These are phyloP conservation scores for Anguilla rostrata DNA, from an alignment of 2,113 vertebrate species.

Conservation along the genomic window DNA sequence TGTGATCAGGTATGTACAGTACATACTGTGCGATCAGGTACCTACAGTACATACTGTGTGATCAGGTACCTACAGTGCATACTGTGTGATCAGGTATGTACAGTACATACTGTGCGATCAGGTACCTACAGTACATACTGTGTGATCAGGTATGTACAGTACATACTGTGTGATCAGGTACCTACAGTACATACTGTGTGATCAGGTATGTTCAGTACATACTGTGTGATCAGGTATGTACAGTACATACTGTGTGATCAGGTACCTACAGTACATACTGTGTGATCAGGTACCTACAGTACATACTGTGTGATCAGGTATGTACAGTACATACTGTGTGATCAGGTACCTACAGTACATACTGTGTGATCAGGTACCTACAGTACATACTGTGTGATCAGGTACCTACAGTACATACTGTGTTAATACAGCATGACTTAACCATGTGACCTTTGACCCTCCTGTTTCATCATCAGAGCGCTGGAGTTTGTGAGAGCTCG, in stretches of 20 bases:
- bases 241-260: not conserved
- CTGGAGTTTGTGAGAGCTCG: no score
- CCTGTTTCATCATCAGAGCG: no score
- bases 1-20: not conserved
- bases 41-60: not conserved
- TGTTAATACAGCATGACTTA: no score
- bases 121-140: not conserved
- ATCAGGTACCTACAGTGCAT: not conserved
- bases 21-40: conserved; percentile 14
- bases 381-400: no score
- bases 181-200: not conserved
- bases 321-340: no score
- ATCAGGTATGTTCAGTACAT: not conserved
- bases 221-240: not conserved
- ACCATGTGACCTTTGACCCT: not conserved
- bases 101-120: conserved; percentile 7
- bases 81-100: not conserved
- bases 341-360: no score
- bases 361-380: no score
- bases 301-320: conserved; percentile 17
- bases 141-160: conserved; percentile 3
- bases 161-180: conserved; percentile 14
- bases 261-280: not conserved
- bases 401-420: no score
- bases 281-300: conserved; percentile 1